Evolutionary conservation across 2,888 invertebrate species (phyloP), one percentile per base, ranked within the genome.

Genomic region (Nowickia ferox): DNA sequence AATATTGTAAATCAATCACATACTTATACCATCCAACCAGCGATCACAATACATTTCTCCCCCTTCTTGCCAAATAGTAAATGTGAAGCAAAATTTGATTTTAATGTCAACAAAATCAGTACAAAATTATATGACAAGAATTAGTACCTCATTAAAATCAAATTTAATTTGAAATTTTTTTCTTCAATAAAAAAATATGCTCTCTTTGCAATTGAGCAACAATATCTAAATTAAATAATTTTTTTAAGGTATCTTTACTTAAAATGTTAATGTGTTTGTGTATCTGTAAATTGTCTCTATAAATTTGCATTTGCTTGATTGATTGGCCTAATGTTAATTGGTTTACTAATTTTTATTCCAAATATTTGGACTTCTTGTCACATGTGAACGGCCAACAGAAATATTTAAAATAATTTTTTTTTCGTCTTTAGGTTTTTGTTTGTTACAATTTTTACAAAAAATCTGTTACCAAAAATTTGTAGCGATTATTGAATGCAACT

Each of bases 81-180:
- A 46, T 40, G 15, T 15, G 2, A 38, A 46, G 9, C 10, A 55
- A 5, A 30, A 0, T 30, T 38, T 30, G 10, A 46, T 46, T 66
- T 66, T 46, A 13, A n/a, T 68, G 9, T 40, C n/a, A 4, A 13
- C 3, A 10, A 11, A 42, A 53, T 61, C 22, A 51, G 17, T 42
- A 30, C 13, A 61, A 53, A 78, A 71, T 17, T 38, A 57, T 48
- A 46, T 42, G 22, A 65, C 17, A 51, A 68, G 48, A 75, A 75
- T 75, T 82, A 82, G 51, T n/a, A 17, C 9, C 61, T 82, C 38
- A 82, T 82, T 75, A 68, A 68, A 46, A 55, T 61, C 15, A n/a
- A 68, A 69, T 82, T 82, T 63, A n/a, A 40, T 75, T 69, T 46
- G 44, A 8, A 79, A 63, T 69, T 42, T 48, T 51, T 81, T 30